Evolutionary conservation across 1,140 invertebrate species (phyloP), one percentile per base, ranked within the genome.

Genomic region (Metopolophium dirhodum): DNA sequence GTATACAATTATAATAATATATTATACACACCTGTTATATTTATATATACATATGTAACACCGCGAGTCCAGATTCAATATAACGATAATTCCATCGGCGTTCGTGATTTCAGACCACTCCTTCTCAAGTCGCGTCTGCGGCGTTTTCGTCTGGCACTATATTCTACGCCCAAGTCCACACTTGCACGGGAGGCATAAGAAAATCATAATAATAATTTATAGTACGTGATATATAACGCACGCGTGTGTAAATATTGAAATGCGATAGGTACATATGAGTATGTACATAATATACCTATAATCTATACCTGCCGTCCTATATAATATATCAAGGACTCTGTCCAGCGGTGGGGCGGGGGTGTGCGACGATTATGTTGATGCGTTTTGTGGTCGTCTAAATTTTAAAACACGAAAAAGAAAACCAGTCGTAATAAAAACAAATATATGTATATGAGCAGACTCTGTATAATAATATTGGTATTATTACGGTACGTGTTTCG

Each of bases 81-180:
- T 45, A 14, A 41, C 23, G 8, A 86, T 86, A 88, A 54, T 89
- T 89, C 22, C 35, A 89, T 54, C 49, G 2, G 23, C 88, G 88
- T 37, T 57, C 49, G 51, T 57, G n/a, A 89, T 89, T 89, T 57
- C 22, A 22, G 88, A 89, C 51, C n/a, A 89, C 22, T 89, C 37
- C 9, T 23, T n/a, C 61, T 77, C 11, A 11, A 37, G 51, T 89
- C 87, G n/a, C 87, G 87, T 88, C 35, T 14, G 49, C 49, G 49
- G 49, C 49, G 49, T 51, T 51, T 54, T 22, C 20, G 51, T 54
- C 22, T 54, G 51, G 61, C 14, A 30, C 30, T 68, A 68, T 68
- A 68, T 68, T n/a, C 4, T n/a, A 77, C 51, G 51, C 49, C 57
- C 57, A 20, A 77, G 61, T 77, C 30, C n/a, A 77, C 30, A n/a